Evolutionary conservation across 2,888 invertebrate species (phyloP).

Genomic region (Labia minor): DNA sequence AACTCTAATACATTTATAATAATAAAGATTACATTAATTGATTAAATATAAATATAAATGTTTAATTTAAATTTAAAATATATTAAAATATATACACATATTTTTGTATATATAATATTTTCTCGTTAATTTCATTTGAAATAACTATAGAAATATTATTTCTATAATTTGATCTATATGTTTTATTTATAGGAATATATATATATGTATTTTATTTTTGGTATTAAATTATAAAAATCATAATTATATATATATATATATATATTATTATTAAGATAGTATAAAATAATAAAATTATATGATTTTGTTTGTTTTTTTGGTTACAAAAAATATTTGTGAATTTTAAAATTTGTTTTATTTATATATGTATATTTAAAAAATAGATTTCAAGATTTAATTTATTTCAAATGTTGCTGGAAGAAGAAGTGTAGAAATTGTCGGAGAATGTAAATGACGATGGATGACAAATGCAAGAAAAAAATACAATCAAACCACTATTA

Average conservation of each 20-base stretch:
- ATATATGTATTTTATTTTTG: too few relatives aligned
- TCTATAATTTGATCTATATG: conserved; percentile 39
- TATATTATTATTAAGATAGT: conserved; percentile 18
- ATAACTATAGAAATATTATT: conserved; percentile 20
- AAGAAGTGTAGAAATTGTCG: not conserved
- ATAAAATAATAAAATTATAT: too few relatives aligned
- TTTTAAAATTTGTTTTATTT: too few relatives aligned
- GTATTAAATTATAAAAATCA: too few relatives aligned
- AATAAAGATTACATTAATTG: too few relatives aligned
- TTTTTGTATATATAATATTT: conserved; percentile 20
- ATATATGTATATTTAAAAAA: not conserved
- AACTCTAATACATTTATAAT: too few relatives aligned
- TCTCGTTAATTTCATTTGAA: conserved; percentile 4
- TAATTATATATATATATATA: too few relatives aligned
- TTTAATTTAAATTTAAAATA: conserved; percentile 9
- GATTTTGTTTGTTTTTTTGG: too few relatives aligned
- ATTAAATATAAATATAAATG: conserved; percentile 23
- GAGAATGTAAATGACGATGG: not conserved
- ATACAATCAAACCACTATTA: not conserved
- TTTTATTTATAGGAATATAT: conserved; percentile 47
- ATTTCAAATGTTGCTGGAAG: too few relatives aligned
- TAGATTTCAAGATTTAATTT: not conserved
- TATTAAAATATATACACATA: conserved; percentile 19
- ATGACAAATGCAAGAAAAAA: not conserved
- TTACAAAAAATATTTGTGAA: too few relatives aligned